These are phyloP conservation scores for Galleria mellonella DNA, from an alignment of 1,140 invertebrate species.

Conservation along the genomic window DNA sequence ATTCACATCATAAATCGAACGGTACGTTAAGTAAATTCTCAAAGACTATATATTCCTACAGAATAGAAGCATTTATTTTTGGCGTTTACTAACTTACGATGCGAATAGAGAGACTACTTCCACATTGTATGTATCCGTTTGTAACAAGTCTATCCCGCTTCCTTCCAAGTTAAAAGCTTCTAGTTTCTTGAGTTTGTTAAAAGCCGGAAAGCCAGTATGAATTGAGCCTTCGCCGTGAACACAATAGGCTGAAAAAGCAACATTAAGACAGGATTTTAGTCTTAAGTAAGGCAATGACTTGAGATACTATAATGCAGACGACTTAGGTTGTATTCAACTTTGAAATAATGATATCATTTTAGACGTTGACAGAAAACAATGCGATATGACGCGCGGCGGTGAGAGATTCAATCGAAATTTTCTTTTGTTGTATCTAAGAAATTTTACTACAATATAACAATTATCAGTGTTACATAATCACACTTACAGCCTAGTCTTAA, in stretches of 20 bases:
- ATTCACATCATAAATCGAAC: no score
- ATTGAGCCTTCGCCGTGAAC: conserved; percentile 30
- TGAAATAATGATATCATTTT: neutral
- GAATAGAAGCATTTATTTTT: no score
- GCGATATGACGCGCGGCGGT: neutral
- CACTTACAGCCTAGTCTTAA: no score
- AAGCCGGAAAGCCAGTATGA: conserved; percentile 38
- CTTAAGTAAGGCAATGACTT: conserved; percentile 42
- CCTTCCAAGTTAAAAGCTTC: conserved; percentile 44
- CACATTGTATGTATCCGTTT: neutral
- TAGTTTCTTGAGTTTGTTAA: conserved; percentile 47
- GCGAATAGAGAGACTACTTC: no score
- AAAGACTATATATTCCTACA: no score
- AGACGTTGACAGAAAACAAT: no score
- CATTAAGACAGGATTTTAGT: conserved; percentile 46
- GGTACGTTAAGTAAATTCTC: no score
- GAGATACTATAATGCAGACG: conserved; percentile 20
- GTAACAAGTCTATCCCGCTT: conserved; percentile 31
- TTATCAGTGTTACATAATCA: no score
- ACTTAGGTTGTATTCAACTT: neutral
- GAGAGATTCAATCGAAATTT: no score
- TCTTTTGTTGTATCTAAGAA: no score
- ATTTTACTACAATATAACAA: no score
- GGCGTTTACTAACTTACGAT: no score
- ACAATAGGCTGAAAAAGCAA: conserved; percentile 46